A percentile compares a stretch with the other conserved stretches of the same genome.
phyloP scores from a whole-genome alignment of 1,140 invertebrate species.

The Druon quercuslanigerum region DNA sequence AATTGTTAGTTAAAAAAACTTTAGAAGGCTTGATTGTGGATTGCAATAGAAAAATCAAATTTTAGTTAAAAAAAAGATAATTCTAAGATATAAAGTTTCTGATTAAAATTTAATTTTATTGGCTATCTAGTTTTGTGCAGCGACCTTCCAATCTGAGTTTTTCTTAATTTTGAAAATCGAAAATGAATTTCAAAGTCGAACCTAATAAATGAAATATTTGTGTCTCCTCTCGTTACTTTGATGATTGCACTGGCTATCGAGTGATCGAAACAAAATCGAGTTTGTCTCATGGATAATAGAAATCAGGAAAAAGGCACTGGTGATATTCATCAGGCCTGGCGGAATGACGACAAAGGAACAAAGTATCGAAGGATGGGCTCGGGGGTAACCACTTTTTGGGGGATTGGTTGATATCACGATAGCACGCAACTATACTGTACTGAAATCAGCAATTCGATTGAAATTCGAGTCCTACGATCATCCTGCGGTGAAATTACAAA shows the following conservation, averaged over 20 bases:
- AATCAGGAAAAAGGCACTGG: conserved; percentile 3
- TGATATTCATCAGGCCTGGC: conserved; percentile 25
- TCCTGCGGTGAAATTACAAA: not conserved
- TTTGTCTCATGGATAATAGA: conserved; percentile 25
- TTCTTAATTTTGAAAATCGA: no score
- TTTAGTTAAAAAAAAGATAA: no score
- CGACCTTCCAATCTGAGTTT: no score
- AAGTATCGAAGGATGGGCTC: conserved; percentile 23
- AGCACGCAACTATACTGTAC: conserved; percentile 16
- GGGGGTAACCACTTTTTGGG: conserved; percentile 16
- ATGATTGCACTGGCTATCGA: not conserved
- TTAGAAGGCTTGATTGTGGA: no score
- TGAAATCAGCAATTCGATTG: conserved; percentile 21
- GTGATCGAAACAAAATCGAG: not conserved
- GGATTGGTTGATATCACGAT: conserved; percentile 24
- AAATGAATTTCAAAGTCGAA: no score
- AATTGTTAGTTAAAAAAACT: no score
- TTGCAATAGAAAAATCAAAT: no score
- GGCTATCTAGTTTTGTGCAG: no score
- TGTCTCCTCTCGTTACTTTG: not conserved
- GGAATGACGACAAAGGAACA: conserved; percentile 28
- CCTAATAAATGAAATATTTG: not conserved
- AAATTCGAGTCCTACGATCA: conserved; percentile 7
- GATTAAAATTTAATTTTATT: no score
- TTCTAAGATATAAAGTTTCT: no score